Evolutionary conservation across 2,888 invertebrate genomes (phyloP).

Genomic region (Sesia bembeciformis): DNA sequence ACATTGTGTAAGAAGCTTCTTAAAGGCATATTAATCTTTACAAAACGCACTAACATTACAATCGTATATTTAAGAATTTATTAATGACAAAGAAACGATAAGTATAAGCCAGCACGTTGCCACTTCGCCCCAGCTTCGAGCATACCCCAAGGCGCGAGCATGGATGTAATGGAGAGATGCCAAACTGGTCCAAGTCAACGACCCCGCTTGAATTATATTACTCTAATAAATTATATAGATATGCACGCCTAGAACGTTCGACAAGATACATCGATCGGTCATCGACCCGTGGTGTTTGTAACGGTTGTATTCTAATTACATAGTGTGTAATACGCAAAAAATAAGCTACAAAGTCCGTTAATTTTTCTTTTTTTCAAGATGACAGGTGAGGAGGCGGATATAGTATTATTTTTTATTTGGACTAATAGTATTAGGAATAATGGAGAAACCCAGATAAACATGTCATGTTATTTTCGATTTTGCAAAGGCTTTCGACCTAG

Average conservation of each 20-base stretch:
- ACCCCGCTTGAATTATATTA: slow-evolving; percentile 20
- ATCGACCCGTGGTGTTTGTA: slow-evolving; percentile 5
- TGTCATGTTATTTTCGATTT: too few relatives aligned
- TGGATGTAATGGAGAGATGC: slow-evolving; percentile 2
- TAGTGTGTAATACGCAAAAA: not conserved
- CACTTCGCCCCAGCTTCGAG: too few relatives aligned
- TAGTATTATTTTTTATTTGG: not conserved
- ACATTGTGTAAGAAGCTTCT: too few relatives aligned
- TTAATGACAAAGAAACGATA: too few relatives aligned
- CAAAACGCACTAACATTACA: too few relatives aligned
- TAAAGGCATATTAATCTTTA: too few relatives aligned
- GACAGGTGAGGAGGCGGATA: not conserved
- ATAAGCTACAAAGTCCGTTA: not conserved
- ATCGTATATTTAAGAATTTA: not conserved
- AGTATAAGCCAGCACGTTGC: too few relatives aligned
- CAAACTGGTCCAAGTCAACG: slow-evolving; percentile 17
- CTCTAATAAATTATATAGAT: slow-evolving; percentile 8
- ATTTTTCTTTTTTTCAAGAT: not conserved
- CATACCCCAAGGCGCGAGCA: too few relatives aligned
- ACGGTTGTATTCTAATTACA: not conserved
- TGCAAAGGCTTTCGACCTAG: too few relatives aligned
- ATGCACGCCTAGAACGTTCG: slow-evolving; percentile 13
- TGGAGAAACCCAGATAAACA: too few relatives aligned
- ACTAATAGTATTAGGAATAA: not conserved
- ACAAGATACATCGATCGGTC: slow-evolving; percentile 10